These are phyloP conservation scores for Pheosia tremula DNA, from an alignment of 2,888 invertebrate species.

Conservation along the genomic window DNA sequence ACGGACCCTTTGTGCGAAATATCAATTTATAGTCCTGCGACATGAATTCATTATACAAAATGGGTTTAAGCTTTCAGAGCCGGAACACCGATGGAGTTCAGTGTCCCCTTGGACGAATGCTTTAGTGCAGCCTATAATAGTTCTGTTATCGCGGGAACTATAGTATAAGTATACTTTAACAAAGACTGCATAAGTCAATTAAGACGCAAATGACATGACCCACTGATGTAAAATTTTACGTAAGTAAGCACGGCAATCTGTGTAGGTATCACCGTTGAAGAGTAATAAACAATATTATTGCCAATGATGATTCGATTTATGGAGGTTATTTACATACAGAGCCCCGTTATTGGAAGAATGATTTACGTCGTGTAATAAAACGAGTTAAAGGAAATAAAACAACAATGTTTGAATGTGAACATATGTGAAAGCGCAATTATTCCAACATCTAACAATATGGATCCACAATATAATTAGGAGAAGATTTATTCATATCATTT, in stretches of 20 bases:
- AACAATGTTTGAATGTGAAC: no score
- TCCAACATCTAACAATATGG: no score
- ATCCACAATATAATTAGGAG: no score
- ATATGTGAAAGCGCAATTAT: no score
- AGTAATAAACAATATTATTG: no score
- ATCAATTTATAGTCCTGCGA: constrained; percentile 56
- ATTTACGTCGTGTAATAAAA: no score
- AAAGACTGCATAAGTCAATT: not conserved
- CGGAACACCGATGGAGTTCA: constrained; percentile 41
- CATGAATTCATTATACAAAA: constrained; percentile 41
- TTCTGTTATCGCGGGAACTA: constrained; percentile 12
- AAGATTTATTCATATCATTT: no score
- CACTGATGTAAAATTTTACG: no score
- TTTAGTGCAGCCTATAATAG: constrained; percentile 19
- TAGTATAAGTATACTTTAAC: constrained; percentile 8
- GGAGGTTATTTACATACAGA: not conserved
- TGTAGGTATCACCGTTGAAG: not conserved
- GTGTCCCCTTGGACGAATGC: constrained; percentile 40
- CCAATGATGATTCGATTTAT: not conserved
- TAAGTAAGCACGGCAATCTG: no score
- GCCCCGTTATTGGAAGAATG: no score
- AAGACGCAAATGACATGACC: no score
- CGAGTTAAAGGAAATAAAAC: no score
- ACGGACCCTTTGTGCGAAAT: constrained; percentile 61
- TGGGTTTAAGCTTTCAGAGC: constrained; percentile 36